Base-by-base conservation (phyloP, 2,888 invertebrate genomes). In the Parnassius apollo region DNA sequence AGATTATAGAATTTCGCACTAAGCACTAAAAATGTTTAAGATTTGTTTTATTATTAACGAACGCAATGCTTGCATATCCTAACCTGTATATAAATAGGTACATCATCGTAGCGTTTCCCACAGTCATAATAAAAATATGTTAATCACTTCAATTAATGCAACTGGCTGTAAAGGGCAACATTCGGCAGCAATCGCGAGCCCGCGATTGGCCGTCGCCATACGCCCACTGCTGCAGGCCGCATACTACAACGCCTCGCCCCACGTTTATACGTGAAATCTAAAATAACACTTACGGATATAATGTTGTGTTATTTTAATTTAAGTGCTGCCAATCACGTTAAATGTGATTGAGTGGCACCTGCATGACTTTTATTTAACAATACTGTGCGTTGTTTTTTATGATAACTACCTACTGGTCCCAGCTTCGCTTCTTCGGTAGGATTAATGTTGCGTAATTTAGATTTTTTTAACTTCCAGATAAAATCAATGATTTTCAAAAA, bases 191-290 rank as follows among this genome's bases (percentile, higher is more conserved):
- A 75, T 76, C 67, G 69, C 66, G 69, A 66, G 66, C 65, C 67
- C 69, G 70, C 69, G 61, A 68, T 74, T 78, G 75, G 67, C 54
- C 52, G 63, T 49, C 69, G 70, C 69, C 74, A 76, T 74, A 83
- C 91, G 89, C 91, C 91, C 82, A 82, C 81, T 78, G 88, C 88
- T 88, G 72, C 82, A 73, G 84, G 89, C 82, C 65, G 68, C 75
- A 82, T 18, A 45, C 83, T 75, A 78, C 78, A 66, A 70, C 71
- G 76, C 76, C 76, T 79, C 78, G 79, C 74, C 69, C 69, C 74
- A 64, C 65, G 65, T 79, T 83, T 82, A 81, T 73, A 85, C 82
- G 83, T 82, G 81, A 83, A 84, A 85, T 85, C 76, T 78, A 70
- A 85, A 86, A 85, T 84, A 81, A 81, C 71, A 76, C 69, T 46